A percentile compares a stretch with the other conserved stretches of the same genome.
Conservation (phyloP, 2,888 invertebrate genomes). For the Alsophila aescularia region DNA sequence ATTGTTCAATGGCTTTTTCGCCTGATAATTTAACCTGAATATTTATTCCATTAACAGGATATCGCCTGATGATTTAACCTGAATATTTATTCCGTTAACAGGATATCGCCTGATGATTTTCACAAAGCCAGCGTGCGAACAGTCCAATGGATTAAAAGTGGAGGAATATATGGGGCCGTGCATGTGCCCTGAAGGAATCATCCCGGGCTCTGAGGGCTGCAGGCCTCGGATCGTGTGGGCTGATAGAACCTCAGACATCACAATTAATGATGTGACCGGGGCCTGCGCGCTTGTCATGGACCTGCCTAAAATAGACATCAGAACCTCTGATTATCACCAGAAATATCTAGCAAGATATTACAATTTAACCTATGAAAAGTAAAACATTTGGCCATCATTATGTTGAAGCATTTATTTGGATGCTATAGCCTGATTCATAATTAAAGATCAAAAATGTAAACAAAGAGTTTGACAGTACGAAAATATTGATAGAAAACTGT, state of each 20-base stretch:
- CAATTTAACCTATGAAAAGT: slow-evolving; percentile 11
- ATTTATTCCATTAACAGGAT: slow-evolving; percentile 52
- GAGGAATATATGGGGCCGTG: slow-evolving; percentile 51
- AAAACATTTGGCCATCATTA: no score
- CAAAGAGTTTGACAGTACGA: no score
- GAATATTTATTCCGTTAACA: slow-evolving; percentile 43
- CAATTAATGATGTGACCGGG: slow-evolving; percentile 65
- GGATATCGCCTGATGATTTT: slow-evolving; percentile 61
- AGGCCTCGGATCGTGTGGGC: slow-evolving; percentile 49
- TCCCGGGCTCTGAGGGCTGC: neutral
- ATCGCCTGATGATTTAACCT: no score
- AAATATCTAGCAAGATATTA: slow-evolving; percentile 51
- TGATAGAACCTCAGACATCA: slow-evolving; percentile 41
- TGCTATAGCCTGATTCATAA: no score
- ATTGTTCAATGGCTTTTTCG: no score
- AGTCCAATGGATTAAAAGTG: slow-evolving; percentile 49
- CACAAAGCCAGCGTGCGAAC: slow-evolving; percentile 53
- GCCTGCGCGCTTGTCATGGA: slow-evolving; percentile 54
- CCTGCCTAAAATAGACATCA: slow-evolving; percentile 50
- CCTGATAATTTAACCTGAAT: no score
- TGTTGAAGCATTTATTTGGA: no score
- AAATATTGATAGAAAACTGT: no score
- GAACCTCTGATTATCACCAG: slow-evolving; percentile 53
- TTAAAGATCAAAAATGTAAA: no score
- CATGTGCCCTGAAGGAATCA: slow-evolving; percentile 27